A percentile compares a stretch with the other conserved stretches of the same genome.
phyloP scores from a whole-genome alignment of 2,888 invertebrate species.

The Ptilodon capucinus region DNA sequence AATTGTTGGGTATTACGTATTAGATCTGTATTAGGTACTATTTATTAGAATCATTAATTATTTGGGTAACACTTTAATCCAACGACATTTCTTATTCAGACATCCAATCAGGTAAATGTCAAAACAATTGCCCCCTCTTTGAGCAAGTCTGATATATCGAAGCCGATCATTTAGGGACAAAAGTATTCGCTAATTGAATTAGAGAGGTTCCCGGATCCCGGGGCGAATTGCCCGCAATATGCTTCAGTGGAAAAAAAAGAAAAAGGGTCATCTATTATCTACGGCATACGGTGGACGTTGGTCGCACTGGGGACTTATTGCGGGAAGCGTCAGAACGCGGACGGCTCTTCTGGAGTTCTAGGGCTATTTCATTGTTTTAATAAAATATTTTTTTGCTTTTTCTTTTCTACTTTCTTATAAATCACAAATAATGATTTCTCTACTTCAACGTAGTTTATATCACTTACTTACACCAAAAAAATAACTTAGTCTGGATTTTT shows the following conservation, averaged over 20 bases:
- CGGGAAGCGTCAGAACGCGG: slow-evolving; percentile 17
- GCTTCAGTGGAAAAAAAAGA: slow-evolving; percentile 16
- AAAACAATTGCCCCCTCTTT: slow-evolving; percentile 19
- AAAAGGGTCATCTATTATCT: slow-evolving; percentile 32
- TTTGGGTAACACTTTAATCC: slow-evolving; percentile 1
- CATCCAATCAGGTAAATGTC: slow-evolving; percentile 9
- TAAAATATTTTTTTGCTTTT: too few relatives aligned
- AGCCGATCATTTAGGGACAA: slow-evolving; percentile 35
- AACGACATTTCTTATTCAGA: neutral
- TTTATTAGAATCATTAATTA: slow-evolving; percentile 8
- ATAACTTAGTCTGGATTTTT: too few relatives aligned
- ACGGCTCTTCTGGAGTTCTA: slow-evolving; percentile 20
- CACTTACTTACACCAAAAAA: too few relatives aligned
- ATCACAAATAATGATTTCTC: too few relatives aligned
- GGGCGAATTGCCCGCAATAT: slow-evolving; percentile 18
- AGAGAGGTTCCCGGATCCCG: slow-evolving; percentile 30
- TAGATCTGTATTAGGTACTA: neutral
- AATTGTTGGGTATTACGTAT: neutral
- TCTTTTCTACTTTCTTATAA: too few relatives aligned
- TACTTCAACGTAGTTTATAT: too few relatives aligned
- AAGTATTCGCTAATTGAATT: slow-evolving; percentile 51
- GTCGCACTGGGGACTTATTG: slow-evolving; percentile 30
- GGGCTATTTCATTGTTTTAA: neutral
- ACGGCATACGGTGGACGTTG: slow-evolving; percentile 19
- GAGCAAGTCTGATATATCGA: slow-evolving; percentile 23